These are phyloP conservation scores for Xiphias gladius DNA, from an alignment of 2,113 vertebrate species.

Conservation along the genomic window DNA sequence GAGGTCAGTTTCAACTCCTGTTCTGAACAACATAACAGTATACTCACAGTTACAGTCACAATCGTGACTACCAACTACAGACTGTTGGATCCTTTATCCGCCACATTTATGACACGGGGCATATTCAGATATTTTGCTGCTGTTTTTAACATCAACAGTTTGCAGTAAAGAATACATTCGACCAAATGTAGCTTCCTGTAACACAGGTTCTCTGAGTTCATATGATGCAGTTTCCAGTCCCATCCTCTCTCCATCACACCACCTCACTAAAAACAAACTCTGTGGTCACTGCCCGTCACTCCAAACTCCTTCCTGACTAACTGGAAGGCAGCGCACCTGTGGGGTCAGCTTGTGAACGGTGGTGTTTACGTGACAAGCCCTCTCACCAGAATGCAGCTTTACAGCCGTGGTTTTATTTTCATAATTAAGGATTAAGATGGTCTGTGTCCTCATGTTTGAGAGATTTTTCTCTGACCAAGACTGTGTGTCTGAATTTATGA, in stretches of 20 bases:
- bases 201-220: conserved; percentile 47
- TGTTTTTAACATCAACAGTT: background rate
- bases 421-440: conserved; percentile 32
- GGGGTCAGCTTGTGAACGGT: conserved; percentile 31
- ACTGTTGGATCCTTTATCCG: background rate
- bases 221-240: conserved; percentile 24
- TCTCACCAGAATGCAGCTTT: conserved; percentile 28
- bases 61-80: background rate
- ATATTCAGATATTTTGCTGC: background rate
- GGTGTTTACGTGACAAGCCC: conserved; percentile 22
- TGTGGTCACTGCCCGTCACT: conserved; percentile 33
- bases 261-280: conserved; percentile 53
- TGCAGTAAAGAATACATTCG: background rate
- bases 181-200: conserved; percentile 11
- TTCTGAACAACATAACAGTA: background rate
- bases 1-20: conserved; percentile 86
- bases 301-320: conserved; percentile 44
- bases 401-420: conserved; percentile 39
- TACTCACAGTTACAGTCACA: background rate
- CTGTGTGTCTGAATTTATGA: conserved; percentile 49
- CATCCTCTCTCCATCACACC: conserved; percentile 50
- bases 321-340: conserved; percentile 50
- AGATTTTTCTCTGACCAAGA: conserved; percentile 17
- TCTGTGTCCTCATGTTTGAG: conserved; percentile 14
- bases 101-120: background rate